Base-by-base conservation (phyloP, 2,888 invertebrate species). In the Orthosia cruda region DNA sequence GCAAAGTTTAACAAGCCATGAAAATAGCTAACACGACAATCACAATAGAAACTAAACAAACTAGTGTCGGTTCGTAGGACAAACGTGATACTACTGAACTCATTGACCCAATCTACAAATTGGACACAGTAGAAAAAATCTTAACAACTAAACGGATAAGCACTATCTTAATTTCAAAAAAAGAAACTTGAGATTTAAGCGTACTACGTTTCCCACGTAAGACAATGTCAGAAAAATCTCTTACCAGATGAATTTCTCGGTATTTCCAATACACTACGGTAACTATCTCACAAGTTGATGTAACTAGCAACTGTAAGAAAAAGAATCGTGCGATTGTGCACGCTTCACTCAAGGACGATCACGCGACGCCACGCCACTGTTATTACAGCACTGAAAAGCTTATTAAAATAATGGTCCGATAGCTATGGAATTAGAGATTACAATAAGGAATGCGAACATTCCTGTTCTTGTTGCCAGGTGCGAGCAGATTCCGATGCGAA, bases 311-410 rank as follows among this genome's bases (percentile, higher is more conserved):
- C 80, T 80, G 74, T 74, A 84, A 84, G 87, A 87, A 85, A 87
- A 94, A 93, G 86, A 93, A 89, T 93, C 94, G 94, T 94, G 95
- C 93, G 86, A 87, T 88, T 76, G 88, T 86, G 92, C 95, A 94
- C 94, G 95, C 92, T 89, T 89, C 80, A 62, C 80, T 84, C 94
- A 94, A 95, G 95, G 95, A 93, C 94, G 91, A 91, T 91, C 94
- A 94, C 93, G 94, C 93, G 89, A 93, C 87, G 83, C 77, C 75
- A 74, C 81, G 74, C 73, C 87, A 73, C 87, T 88, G 74, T 89
- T 88, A 93, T 91, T 92, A 91, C 87, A 88, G 85, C 85, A 87
- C 89, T 91, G 91, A 93, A 93, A 93, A 93, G 87, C 92, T 92
- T 91, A 93, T 94, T 94, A 94, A 92, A 92, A 92, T 94, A 94